phyloP scores from a whole-genome alignment of 2,888 invertebrate genomes.

The Diadegma fenestrale region DNA sequence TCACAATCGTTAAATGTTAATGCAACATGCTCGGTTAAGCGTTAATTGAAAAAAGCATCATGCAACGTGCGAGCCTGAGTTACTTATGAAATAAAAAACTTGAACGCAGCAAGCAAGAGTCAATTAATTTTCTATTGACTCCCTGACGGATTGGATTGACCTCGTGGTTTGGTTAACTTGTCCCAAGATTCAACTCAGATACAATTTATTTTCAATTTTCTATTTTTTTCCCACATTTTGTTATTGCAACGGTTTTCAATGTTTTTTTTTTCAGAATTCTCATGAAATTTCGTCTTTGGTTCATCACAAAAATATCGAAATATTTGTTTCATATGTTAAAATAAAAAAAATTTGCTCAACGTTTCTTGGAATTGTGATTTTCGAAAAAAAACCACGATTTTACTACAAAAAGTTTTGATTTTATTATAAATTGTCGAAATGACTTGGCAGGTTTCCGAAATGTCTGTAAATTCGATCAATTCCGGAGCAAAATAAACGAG shows the following conservation, averaged over 20 bases:
- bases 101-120: conserved; percentile 34
- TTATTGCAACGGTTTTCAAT: neutral
- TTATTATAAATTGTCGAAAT: too few species aligned
- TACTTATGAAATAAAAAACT: conserved; percentile 18
- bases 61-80: conserved; percentile 41
- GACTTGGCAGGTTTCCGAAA: too few species aligned
- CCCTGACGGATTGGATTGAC: conserved; percentile 1
- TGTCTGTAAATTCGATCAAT: too few species aligned
- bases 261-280: neutral
- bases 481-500: too few species aligned
- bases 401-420: too few species aligned
- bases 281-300: neutral
- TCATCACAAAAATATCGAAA: too few species aligned
- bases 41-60: conserved; percentile 34
- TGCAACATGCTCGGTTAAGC: conserved; percentile 1
- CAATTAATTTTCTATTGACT: neutral
- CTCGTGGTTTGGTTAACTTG: neutral
- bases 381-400: too few species aligned
- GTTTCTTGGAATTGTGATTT: too few species aligned
- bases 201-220: neutral
- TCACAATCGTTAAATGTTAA: neutral
- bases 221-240: neutral
- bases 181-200: neutral
- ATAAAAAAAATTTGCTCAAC: too few species aligned
- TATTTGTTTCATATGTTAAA: too few species aligned